Evolutionary conservation across 2,888 invertebrate genomes (phyloP), one percentile per base, ranked within the genome.

Genomic region (Leptopilina drosophilae): DNA sequence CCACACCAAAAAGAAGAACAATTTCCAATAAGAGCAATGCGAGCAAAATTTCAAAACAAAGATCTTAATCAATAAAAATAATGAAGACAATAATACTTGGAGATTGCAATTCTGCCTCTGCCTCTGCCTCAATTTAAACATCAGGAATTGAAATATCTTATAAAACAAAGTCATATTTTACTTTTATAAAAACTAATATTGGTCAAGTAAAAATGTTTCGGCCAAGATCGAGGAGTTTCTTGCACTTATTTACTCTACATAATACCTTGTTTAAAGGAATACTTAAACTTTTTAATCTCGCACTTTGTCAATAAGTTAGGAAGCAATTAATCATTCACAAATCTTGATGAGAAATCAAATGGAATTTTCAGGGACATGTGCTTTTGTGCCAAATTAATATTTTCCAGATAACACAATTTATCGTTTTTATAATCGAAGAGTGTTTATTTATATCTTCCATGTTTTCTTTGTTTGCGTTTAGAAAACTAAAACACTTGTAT

Each of bases 401-500:
- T 69, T 33, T 64, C 69, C 53, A 53, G 69, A 69, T 69, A 53
- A 53, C 20, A 20, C 20, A 20, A 20, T 20, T 20, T 20, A 20
- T 20, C 20, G 20, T 20, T 20, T 20, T 20, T 20, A 20, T 20
- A 20, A 20, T 20, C 20, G 1, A 20, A 33, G 33, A 33, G 33
- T 4, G 33, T 33, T 33, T 33, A 33, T 33, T 73, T 12, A 33
- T 33, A 33, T 53, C 8, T 8, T n/a, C 11, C 26, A 11, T n/a
- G 6, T 14, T 73, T 9, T 73, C 56, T 73, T 33, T 73, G 73
- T 15, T 15, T 56, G 11, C 14, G 53, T 69, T 20, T 14, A 73
- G 53, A 69, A 26, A 69, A 69, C 26, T n/a, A 33, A 73, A 73
- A 11, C 73, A 73, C 56, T 56, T 73, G 73, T 15, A 33, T 49